These are phyloP conservation scores for Malurus leucopterus DNA, from an alignment of 2,797 vertebrate genomes.

Conservation along the genomic window DNA sequence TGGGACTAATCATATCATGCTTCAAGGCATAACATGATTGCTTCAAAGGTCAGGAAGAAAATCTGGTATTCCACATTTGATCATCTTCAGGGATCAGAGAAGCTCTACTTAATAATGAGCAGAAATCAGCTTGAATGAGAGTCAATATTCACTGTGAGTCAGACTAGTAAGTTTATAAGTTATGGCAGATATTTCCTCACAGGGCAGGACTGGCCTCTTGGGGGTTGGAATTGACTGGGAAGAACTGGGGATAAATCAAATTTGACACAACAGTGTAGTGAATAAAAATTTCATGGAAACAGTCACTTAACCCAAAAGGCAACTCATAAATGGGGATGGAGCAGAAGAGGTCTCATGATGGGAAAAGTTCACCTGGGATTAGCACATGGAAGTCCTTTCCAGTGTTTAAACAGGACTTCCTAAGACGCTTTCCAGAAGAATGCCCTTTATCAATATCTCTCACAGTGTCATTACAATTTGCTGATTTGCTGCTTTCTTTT, in stretches of 20 bases:
- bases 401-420: neutral
- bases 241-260: neutral
- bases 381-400: neutral
- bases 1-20: slow-evolving; percentile 17
- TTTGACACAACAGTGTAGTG: neutral
- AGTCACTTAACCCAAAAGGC: neutral
- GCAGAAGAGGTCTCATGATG: neutral
- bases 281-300: neutral
- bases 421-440: neutral
- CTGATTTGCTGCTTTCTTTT: neutral
- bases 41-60: slow-evolving; percentile 38
- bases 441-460: neutral
- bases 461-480: neutral
- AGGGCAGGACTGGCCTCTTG: neutral
- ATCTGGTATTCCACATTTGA: neutral
- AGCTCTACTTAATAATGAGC: neutral
- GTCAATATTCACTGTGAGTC: neutral
- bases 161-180: neutral
- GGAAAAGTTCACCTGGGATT: neutral
- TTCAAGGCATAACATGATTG: slow-evolving; percentile 18
- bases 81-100: neutral
- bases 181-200: neutral
- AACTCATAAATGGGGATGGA: neutral
- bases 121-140: neutral
- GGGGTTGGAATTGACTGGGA: neutral